Conservation (phyloP, 2,888 invertebrate genomes). For the Parochlus steinenii region DNA sequence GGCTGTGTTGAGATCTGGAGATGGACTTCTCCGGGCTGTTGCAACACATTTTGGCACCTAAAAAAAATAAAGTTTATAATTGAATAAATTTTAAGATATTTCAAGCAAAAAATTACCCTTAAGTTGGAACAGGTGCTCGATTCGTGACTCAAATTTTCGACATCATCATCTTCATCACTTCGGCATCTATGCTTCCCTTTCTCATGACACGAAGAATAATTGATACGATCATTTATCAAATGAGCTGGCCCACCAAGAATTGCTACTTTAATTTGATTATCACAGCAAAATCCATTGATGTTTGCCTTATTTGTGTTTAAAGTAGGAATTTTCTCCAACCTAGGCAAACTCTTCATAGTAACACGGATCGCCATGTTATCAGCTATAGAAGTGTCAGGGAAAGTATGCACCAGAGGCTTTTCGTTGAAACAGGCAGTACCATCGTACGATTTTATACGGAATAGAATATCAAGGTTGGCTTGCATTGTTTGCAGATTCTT, state of each 20-base stretch:
- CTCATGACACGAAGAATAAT: conserved; percentile 36
- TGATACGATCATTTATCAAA: conserved; percentile 6
- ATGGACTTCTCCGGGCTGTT: conserved; percentile 14
- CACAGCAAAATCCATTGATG: conserved; percentile 20
- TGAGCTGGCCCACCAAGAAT: conserved; percentile 18
- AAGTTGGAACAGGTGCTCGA: conserved; percentile 11
- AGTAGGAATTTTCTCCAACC: conserved; percentile 53
- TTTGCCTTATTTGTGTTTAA: conserved; percentile 32
- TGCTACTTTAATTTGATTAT: conserved; percentile 21
- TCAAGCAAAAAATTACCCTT: too few species aligned
- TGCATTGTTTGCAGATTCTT: conserved; percentile 29
- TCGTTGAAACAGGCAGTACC: conserved; percentile 25
- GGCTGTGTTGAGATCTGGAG: conserved; percentile 14
- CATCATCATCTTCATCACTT: conserved; percentile 51
- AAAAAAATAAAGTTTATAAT: too few species aligned
- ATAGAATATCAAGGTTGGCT: conserved; percentile 29
- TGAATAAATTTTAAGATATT: too few species aligned
- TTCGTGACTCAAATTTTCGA: neutral
- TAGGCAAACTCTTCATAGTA: conserved; percentile 50
- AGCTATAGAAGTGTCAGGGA: conserved; percentile 28
- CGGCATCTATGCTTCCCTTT: conserved; percentile 63
- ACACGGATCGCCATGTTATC: conserved; percentile 31
- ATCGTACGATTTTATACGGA: conserved; percentile 27
- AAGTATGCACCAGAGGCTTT: conserved; percentile 29
- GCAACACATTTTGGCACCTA: conserved; percentile 14